These are phyloP conservation scores for Sebastes dallii DNA, from an alignment of 2,797 vertebrate species.

Conservation along the genomic window DNA sequence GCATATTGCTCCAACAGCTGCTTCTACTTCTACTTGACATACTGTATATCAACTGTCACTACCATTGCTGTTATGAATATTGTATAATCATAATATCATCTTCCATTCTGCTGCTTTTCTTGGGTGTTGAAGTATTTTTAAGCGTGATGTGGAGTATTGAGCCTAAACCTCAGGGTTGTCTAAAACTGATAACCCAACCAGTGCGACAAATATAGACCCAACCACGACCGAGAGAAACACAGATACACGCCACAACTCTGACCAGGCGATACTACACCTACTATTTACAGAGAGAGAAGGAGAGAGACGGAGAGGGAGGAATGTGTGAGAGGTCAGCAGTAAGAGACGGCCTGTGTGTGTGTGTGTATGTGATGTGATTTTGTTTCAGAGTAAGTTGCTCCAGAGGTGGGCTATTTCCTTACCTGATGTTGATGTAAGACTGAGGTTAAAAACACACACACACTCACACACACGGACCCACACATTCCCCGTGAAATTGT, in stretches of 20 bases:
- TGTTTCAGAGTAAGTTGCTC: slow-evolving; percentile 51
- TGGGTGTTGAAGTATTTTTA: background rate
- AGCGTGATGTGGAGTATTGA: background rate
- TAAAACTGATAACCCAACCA: slow-evolving; percentile 43
- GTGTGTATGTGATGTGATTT: slow-evolving; percentile 26
- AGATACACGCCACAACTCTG: slow-evolving; percentile 19
- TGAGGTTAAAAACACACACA: slow-evolving; percentile 43
- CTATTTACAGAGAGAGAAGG: slow-evolving; percentile 48
- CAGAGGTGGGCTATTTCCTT: slow-evolving; percentile 71
- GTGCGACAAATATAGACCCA: slow-evolving; percentile 30
- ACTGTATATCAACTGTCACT: background rate
- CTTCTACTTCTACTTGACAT: background rate
- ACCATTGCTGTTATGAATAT: background rate
- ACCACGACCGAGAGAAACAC: slow-evolving; percentile 22
- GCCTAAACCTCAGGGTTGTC: slow-evolving; percentile 17
- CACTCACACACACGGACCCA: slow-evolving; percentile 27
- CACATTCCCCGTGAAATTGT: slow-evolving; percentile 66
- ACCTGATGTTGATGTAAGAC: slow-evolving; percentile 74
- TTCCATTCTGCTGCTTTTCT: background rate
- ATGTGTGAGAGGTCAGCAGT: slow-evolving; percentile 48
- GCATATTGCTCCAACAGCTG: background rate
- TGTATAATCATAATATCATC: slow-evolving; percentile 14
- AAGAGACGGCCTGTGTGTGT: background rate
- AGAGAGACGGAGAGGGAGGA: slow-evolving; percentile 25
- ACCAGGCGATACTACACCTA: slow-evolving; percentile 17